These are phyloP conservation scores for Nothobranchius furzeri DNA, from an alignment of 2,113 vertebrate species.

Conservation along the genomic window DNA sequence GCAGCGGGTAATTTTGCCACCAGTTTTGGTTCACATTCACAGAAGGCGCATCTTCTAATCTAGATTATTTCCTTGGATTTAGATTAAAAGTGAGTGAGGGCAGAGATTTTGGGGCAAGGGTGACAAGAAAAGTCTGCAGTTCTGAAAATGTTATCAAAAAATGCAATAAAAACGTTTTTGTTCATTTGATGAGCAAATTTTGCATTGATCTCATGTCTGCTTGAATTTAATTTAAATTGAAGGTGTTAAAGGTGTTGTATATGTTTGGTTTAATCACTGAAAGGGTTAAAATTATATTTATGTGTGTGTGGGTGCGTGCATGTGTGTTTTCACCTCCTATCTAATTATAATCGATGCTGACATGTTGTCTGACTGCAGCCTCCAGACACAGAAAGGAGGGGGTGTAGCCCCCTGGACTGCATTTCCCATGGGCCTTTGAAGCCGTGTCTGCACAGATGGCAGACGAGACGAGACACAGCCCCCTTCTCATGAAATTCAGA, in stretches of 20 bases:
- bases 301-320: neutral
- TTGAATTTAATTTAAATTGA: neutral
- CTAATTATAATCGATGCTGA: constrained; percentile 53
- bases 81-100: neutral
- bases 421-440: constrained; percentile 67
- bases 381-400: constrained; percentile 30
- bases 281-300: neutral
- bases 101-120: too few species aligned
- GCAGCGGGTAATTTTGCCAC: constrained; percentile 40
- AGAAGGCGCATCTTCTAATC: constrained; percentile 27
- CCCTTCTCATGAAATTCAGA: constrained; percentile 37
- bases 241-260: too few species aligned
- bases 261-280: too few species aligned
- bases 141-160: too few species aligned
- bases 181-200: too few species aligned
- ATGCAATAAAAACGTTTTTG: too few species aligned
- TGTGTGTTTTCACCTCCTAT: constrained; percentile 2
- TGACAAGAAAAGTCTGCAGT: too few species aligned
- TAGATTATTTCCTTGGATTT: constrained; percentile 17
- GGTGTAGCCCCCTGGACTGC: constrained; percentile 37
- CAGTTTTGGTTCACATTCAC: constrained; percentile 15
- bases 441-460: constrained; percentile 63
- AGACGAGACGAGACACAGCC: constrained; percentile 36
- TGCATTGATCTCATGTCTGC: too few species aligned
- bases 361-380: constrained; percentile 57